These are phyloP conservation scores for Monochamus saltuarius DNA, from an alignment of 1,140 invertebrate species.

Conservation along the genomic window DNA sequence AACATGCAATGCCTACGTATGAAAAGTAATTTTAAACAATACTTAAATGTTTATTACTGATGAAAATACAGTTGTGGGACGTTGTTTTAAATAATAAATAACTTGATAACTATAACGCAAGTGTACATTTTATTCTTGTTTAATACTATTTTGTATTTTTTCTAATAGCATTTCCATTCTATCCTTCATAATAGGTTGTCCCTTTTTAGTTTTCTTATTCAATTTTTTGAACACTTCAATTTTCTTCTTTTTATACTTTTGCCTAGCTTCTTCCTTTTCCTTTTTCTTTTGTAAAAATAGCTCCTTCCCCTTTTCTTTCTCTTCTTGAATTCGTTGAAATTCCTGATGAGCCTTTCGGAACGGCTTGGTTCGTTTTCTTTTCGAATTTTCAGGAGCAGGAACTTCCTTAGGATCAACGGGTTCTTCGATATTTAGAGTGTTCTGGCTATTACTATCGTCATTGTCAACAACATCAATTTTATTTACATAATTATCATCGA, in stretches of 20 bases:
- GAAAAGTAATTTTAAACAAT: no score
- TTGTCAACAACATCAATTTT: conserved; percentile 29
- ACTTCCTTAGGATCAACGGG: not conserved
- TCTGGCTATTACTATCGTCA: conserved; percentile 26
- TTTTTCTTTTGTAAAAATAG: conserved; percentile 54
- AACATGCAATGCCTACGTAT: no score
- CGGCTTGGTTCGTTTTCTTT: conserved; percentile 45
- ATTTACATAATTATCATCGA: conserved; percentile 34
- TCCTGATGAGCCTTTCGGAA: conserved; percentile 60
- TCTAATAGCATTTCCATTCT: conserved; percentile 72
- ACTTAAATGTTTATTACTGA: no score
- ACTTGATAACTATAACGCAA: not conserved
- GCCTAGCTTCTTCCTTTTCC: conserved; percentile 63
- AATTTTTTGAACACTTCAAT: conserved; percentile 65
- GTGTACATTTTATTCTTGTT: not conserved
- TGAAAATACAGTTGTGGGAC: no score
- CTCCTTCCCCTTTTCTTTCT: conserved; percentile 58
- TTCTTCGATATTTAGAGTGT: no score
- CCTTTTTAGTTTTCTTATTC: conserved; percentile 70
- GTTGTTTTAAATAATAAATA: no score
- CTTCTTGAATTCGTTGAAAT: conserved; percentile 58
- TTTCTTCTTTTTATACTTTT: conserved; percentile 67
- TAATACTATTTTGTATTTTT: conserved; percentile 55
- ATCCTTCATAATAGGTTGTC: conserved; percentile 76
- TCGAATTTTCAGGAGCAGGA: not conserved